A percentile compares a stretch with the other conserved stretches of the same genome.
Evolutionary conservation across 2,888 invertebrate species (phyloP).

Genomic region (Eilema griseolum): DNA sequence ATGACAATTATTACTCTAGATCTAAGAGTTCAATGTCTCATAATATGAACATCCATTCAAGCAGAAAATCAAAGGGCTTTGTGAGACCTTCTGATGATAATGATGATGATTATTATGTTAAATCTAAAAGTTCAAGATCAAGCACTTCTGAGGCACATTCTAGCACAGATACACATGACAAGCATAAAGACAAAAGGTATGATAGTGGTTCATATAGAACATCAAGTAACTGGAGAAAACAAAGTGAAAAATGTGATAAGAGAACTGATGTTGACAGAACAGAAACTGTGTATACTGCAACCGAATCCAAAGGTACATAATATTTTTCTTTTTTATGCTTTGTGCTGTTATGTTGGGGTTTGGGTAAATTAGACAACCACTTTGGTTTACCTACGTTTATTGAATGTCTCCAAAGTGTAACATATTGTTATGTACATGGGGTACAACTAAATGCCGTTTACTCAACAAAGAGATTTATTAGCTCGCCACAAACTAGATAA

Average conservation of each 20-base stretch:
- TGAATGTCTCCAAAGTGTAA: no score
- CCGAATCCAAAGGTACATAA: slow-evolving; percentile 19
- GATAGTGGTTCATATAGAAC: slow-evolving; percentile 31
- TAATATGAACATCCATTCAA: slow-evolving; percentile 9
- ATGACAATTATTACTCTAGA: slow-evolving; percentile 23
- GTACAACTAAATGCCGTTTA: no score
- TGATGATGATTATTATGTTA: slow-evolving; percentile 33
- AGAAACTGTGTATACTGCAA: slow-evolving; percentile 15
- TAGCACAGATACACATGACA: slow-evolving; percentile 28
- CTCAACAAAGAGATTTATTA: no score
- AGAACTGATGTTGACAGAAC: slow-evolving; percentile 21
- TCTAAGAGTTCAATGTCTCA: slow-evolving; percentile 12
- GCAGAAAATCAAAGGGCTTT: slow-evolving; percentile 14
- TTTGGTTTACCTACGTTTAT: no score
- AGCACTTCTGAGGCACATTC: slow-evolving; percentile 3
- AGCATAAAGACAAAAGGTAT: slow-evolving; percentile 31
- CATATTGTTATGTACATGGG: no score
- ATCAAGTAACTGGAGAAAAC: slow-evolving; percentile 64
- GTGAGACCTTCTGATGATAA: slow-evolving; percentile 13
- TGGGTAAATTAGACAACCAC: neutral
- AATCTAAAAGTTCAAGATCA: slow-evolving; percentile 16
- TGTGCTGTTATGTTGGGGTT: neutral
- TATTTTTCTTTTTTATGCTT: neutral
- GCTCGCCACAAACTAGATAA: no score
- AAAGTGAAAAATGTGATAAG: slow-evolving; percentile 28